Conservation (phyloP, 2,113 vertebrate genomes). For the Rousettus leschenaultii region DNA sequence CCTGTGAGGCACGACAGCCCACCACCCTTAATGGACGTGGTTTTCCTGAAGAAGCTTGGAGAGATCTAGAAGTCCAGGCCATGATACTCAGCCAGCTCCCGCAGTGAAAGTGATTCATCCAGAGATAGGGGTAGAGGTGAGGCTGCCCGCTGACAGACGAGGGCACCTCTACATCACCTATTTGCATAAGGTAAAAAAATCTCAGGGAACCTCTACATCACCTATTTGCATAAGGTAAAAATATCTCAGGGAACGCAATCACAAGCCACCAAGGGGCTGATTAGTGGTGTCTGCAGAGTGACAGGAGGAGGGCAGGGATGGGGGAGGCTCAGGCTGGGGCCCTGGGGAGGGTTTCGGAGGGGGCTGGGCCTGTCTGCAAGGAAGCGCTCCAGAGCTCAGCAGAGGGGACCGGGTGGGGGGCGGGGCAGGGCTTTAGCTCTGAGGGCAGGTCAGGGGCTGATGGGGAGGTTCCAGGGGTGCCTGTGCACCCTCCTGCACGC, state of each 20-base stretch:
- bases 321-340: not conserved
- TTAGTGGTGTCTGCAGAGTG: conserved; percentile 60
- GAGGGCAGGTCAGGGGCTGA: not conserved
- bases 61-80: not conserved
- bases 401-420: not conserved
- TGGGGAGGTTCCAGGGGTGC: not conserved
- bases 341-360: not conserved
- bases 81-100: not conserved
- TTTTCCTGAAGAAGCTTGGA: not conserved
- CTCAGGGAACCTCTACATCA: conserved; percentile 59
- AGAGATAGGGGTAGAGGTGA: not conserved
- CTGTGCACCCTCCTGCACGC: not conserved
- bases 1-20: not conserved
- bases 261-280: conserved; percentile 65
- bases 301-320: not conserved
- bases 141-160: not conserved
- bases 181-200: conserved; percentile 77
- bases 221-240: conserved; percentile 74
- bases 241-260: conserved; percentile 64
- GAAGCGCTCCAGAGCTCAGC: not conserved
- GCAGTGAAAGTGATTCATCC: not conserved
- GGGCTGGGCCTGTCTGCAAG: not conserved
- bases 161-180: conserved; percentile 55
- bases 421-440: not conserved
- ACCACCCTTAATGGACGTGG: not conserved